Percentiles rank a stretch among this genome's conserved stretches.
phyloP scores from a whole-genome alignment of 1,140 invertebrate genomes.

The Trichonephila inaurata region DNA sequence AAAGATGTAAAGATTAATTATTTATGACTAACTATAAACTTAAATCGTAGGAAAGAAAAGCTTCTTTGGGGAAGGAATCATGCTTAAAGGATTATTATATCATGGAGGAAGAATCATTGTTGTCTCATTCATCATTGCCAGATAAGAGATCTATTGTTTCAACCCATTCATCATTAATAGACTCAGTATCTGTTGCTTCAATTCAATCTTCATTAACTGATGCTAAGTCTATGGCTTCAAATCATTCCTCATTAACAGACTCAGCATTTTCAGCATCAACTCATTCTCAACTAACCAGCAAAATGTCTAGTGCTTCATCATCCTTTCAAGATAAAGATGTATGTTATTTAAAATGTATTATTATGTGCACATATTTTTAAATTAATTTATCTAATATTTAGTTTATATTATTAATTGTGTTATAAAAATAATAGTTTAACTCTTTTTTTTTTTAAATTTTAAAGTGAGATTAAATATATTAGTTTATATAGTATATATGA shows the following conservation, averaged over 20 bases:
- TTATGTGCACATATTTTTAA: too few species aligned
- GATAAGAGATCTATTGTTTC: slow-evolving; percentile 23
- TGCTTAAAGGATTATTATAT: slow-evolving; percentile 56
- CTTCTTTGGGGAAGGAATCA: slow-evolving; percentile 40
- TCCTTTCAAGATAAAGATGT: slow-evolving; percentile 6
- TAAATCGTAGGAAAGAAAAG: slow-evolving; percentile 24
- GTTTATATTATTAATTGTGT: too few species aligned
- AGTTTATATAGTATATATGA: too few species aligned
- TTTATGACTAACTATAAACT: neutral
- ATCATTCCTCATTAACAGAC: slow-evolving; percentile 7
- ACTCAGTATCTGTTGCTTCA: neutral
- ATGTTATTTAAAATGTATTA: neutral
- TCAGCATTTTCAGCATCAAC: neutral
- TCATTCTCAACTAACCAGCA: neutral
- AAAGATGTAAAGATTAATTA: too few species aligned
- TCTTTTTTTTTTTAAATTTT: too few species aligned
- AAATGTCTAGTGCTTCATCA: neutral
- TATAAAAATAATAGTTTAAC: too few species aligned
- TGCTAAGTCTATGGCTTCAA: neutral
- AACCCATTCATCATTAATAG: neutral
- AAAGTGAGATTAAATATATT: too few species aligned
- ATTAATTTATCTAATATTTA: too few species aligned
- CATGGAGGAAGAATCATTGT: slow-evolving; percentile 62
- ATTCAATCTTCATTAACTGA: neutral
- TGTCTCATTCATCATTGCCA: slow-evolving; percentile 49